phyloP scores from a whole-genome alignment of 1,140 invertebrate species.

The Drosophila fuyamai region DNA sequence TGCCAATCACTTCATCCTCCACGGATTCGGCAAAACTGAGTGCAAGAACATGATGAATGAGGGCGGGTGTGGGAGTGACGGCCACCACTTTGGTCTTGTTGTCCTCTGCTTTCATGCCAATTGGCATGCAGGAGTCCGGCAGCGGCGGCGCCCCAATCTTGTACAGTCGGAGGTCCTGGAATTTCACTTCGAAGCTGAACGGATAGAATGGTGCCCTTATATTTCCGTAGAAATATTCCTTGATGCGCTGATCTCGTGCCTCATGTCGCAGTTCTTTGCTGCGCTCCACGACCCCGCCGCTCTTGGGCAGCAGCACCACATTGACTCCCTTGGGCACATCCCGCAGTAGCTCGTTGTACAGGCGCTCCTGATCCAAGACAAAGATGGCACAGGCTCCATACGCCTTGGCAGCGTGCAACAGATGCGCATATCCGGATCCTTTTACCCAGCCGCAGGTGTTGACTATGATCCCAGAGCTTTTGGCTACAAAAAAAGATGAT shows the following conservation, averaged over 20 bases:
- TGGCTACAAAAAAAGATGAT: slow-evolving; percentile 86
- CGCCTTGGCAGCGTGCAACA: slow-evolving; percentile 94
- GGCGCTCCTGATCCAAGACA: slow-evolving; percentile 97
- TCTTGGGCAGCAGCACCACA: slow-evolving; percentile 97
- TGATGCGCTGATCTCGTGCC: slow-evolving; percentile 91
- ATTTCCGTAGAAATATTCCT: slow-evolving; percentile 98
- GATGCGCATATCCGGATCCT: slow-evolving; percentile 92
- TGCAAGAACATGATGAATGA: slow-evolving; percentile 95
- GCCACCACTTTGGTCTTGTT: slow-evolving; percentile 95
- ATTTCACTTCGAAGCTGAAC: slow-evolving; percentile 95
- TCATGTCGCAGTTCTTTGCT: slow-evolving; percentile 90
- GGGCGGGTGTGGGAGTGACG: slow-evolving; percentile 89
- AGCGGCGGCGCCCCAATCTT: slow-evolving; percentile 97
- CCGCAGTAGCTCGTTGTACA: slow-evolving; percentile 96
- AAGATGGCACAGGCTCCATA: slow-evolving; percentile 98
- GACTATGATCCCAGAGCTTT: slow-evolving; percentile 97
- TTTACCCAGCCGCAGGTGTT: slow-evolving; percentile 99
- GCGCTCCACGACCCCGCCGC: slow-evolving; percentile 97
- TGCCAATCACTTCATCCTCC: slow-evolving; percentile 92
- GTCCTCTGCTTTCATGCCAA: slow-evolving; percentile 97
- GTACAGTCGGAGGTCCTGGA: slow-evolving; percentile 94
- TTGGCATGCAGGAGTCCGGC: slow-evolving; percentile 97
- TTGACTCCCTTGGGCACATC: slow-evolving; percentile 97
- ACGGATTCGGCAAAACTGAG: slow-evolving; percentile 92
- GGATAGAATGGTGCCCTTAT: slow-evolving; percentile 93